phyloP scores from a whole-genome alignment of 1,140 invertebrate genomes.

The Daktulosphaira vitifoliae region DNA sequence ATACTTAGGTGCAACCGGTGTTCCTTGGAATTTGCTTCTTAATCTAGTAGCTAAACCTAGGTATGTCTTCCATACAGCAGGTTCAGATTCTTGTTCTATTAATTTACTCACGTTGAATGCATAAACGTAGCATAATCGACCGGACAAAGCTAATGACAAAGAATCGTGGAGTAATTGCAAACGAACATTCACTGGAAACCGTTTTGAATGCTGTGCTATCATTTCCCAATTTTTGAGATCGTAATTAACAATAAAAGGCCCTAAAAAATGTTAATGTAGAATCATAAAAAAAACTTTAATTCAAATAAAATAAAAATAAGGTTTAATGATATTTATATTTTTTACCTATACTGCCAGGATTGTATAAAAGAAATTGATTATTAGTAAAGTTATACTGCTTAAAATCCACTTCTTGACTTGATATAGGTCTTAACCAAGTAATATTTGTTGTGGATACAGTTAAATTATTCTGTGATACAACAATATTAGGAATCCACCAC shows the following conservation, averaged over 20 bases:
- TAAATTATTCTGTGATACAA: conserved; percentile 49
- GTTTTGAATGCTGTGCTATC: conserved; percentile 48
- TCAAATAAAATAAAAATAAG: background rate
- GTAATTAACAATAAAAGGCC: conserved; percentile 74
- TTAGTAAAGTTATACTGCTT: conserved; percentile 30
- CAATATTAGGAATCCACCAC: conserved; percentile 61
- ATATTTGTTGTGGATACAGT: conserved; percentile 44
- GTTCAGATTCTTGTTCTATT: conserved; percentile 57
- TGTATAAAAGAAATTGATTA: conserved; percentile 57
- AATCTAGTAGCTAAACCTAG: conserved; percentile 54
- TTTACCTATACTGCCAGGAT: conserved; percentile 69
- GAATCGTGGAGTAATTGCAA: conserved; percentile 68
- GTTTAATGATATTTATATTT: background rate
- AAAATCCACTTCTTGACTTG: conserved; percentile 29
- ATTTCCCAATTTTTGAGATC: conserved; percentile 69
- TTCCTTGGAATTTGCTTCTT: conserved; percentile 57
- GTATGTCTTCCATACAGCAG: conserved; percentile 55
- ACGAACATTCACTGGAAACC: conserved; percentile 59
- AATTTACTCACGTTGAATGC: conserved; percentile 68
- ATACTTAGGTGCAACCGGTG: conserved; percentile 33
- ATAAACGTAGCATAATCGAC: conserved; percentile 49
- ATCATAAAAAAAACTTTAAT: background rate
- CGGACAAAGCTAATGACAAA: conserved; percentile 66
- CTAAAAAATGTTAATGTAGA: conserved; percentile 42
- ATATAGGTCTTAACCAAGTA: conserved; percentile 29